Evolutionary conservation across 2,113 vertebrate species (phyloP).

Genomic region (Polypterus bichir): DNA sequence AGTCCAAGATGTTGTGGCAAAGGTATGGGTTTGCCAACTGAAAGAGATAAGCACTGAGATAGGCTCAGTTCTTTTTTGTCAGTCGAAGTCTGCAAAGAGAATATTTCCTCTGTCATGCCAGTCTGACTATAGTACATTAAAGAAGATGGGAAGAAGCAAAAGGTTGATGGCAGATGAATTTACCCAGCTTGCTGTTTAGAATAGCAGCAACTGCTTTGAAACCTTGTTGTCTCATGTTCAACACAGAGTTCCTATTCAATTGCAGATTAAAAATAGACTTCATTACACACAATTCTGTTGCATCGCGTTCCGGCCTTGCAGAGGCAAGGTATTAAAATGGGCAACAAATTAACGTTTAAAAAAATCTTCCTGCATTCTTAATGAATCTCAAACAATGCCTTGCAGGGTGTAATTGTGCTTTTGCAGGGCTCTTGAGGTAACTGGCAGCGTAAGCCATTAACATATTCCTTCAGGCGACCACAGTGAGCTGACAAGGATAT

Average conservation of each 20-base stretch:
- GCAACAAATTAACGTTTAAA: constrained; percentile 4
- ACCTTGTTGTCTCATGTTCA: no score
- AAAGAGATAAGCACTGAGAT: neutral
- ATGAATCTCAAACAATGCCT: constrained; percentile 3
- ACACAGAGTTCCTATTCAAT: neutral
- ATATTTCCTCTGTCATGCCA: no score
- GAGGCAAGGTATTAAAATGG: constrained; percentile 6
- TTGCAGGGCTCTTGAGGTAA: constrained; percentile 5
- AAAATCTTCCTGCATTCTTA: constrained; percentile 1
- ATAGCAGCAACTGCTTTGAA: no score
- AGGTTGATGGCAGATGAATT: no score
- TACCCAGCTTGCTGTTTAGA: no score
- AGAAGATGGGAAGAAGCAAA: no score
- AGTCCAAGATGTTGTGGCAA: neutral
- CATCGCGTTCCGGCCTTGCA: constrained; percentile 2
- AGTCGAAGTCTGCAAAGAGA: no score
- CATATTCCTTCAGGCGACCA: constrained; percentile 21
- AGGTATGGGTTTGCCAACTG: neutral
- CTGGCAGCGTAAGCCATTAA: constrained; percentile 6
- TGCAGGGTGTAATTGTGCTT: neutral
- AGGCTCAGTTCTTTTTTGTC: no score
- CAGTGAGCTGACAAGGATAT: constrained; percentile 17
- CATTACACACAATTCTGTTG: constrained; percentile 13
- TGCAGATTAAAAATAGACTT: constrained; percentile 16
- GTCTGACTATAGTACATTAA: no score